These are phyloP conservation scores for Calephelis virginiensis DNA, from an alignment of 1,140 invertebrate genomes.

Conservation along the genomic window DNA sequence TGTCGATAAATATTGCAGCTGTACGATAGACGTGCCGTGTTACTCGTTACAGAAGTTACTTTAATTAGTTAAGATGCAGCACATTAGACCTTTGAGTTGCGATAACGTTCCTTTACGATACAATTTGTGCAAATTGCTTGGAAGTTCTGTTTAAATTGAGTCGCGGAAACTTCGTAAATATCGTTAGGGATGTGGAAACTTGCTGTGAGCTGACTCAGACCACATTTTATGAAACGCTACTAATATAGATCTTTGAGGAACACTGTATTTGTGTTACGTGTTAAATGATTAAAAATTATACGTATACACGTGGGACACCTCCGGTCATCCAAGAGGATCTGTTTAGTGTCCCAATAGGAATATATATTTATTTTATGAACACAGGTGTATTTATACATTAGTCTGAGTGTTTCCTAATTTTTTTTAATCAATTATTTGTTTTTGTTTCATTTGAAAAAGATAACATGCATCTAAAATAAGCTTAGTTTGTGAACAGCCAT, in stretches of 20 bases:
- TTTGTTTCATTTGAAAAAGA: too few relatives aligned
- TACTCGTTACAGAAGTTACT: background rate
- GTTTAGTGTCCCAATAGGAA: too few relatives aligned
- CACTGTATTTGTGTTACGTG: background rate
- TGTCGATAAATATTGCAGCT: too few relatives aligned
- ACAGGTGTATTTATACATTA: too few relatives aligned
- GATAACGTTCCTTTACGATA: slow-evolving; percentile 15
- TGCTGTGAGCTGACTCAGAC: slow-evolving; percentile 7
- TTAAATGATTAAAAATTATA: background rate
- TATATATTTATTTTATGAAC: too few relatives aligned
- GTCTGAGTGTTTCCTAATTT: too few relatives aligned
- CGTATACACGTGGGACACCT: too few relatives aligned
- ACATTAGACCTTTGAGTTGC: slow-evolving; percentile 13
- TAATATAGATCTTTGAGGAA: background rate
- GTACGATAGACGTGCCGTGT: too few relatives aligned
- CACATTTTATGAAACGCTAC: background rate
- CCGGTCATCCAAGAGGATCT: too few relatives aligned
- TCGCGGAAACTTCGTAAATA: slow-evolving; percentile 5
- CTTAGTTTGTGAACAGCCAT: too few relatives aligned
- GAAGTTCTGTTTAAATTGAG: slow-evolving; percentile 12
- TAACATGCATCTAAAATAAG: too few relatives aligned
- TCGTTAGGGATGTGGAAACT: slow-evolving; percentile 10
- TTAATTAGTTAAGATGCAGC: slow-evolving; percentile 1
- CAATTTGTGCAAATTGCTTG: slow-evolving; percentile 16
- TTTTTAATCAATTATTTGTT: too few relatives aligned